Conservation (phyloP, 1,140 invertebrate genomes). For the Apis cerana region DNA sequence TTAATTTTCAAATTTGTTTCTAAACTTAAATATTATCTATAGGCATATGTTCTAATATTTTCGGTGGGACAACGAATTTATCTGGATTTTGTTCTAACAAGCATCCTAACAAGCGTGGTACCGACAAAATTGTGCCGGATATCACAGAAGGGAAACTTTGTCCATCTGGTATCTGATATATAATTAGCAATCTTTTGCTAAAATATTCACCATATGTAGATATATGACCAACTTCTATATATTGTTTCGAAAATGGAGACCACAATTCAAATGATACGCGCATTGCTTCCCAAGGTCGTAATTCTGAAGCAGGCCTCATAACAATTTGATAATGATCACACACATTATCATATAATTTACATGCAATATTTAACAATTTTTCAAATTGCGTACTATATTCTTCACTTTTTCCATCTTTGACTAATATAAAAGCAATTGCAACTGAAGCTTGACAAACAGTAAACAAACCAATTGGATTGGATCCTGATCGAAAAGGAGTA, state of each 20-base stretch:
- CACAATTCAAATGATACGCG: constrained; percentile 85
- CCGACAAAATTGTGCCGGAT: constrained; percentile 84
- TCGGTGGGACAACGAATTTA: constrained; percentile 65
- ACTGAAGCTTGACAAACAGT: constrained; percentile 84
- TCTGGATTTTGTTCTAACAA: constrained; percentile 83
- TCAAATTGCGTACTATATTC: constrained; percentile 80
- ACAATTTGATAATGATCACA: constrained; percentile 84
- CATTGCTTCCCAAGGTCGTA: constrained; percentile 84
- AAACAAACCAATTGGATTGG: constrained; percentile 81
- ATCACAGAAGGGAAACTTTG: constrained; percentile 83
- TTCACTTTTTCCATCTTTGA: constrained; percentile 72
- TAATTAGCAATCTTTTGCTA: constrained; percentile 85
- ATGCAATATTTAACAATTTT: constrained; percentile 77
- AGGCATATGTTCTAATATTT: constrained; percentile 35
- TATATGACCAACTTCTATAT: constrained; percentile 85
- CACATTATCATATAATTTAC: constrained; percentile 82
- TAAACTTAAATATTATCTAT: background rate
- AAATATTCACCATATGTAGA: constrained; percentile 85
- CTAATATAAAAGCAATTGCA: constrained; percentile 82
- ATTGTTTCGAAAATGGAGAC: constrained; percentile 82
- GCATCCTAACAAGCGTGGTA: constrained; percentile 85
- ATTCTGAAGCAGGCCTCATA: constrained; percentile 80
- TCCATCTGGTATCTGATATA: constrained; percentile 80
- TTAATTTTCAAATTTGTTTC: background rate
- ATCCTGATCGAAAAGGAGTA: constrained; percentile 75